phyloP scores from a whole-genome alignment of 1,140 invertebrate genomes.

The Nymphalis io region DNA sequence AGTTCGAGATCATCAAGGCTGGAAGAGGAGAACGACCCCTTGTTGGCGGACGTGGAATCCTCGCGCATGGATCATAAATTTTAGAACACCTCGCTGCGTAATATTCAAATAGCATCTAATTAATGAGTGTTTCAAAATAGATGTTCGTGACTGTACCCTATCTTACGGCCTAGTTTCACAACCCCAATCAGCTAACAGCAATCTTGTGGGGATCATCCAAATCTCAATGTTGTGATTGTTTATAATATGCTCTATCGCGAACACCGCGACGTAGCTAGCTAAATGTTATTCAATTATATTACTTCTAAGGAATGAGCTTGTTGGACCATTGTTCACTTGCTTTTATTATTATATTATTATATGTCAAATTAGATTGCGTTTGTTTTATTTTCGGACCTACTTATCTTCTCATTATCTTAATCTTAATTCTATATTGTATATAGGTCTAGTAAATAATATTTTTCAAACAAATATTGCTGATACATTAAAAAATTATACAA shows the following conservation, averaged over 20 bases:
- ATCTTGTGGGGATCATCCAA: conserved; percentile 28
- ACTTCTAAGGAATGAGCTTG: conserved; percentile 69
- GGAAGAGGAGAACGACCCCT: conserved; percentile 83
- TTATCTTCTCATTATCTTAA: no score
- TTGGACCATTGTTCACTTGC: conserved; percentile 78
- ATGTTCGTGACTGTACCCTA: conserved; percentile 20
- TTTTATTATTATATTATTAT: conserved; percentile 59
- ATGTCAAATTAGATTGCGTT: conserved; percentile 28
- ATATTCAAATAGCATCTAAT: conserved; percentile 23
- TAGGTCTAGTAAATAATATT: no score
- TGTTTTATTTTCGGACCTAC: conserved; percentile 26
- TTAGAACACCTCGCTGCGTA: conserved; percentile 41
- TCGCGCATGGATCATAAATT: conserved; percentile 78
- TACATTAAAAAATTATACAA: no score
- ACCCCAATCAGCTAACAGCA: conserved; percentile 29
- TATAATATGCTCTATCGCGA: conserved; percentile 53
- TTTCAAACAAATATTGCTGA: no score
- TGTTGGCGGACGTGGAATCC: conserved; percentile 81
- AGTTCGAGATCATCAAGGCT: conserved; percentile 79
- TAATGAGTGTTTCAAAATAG: conserved; percentile 18
- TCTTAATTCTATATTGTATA: no score
- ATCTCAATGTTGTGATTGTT: conserved; percentile 64
- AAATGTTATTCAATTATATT: conserved; percentile 73
- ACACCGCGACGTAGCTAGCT: conserved; percentile 61
- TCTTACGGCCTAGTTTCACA: conserved; percentile 31